Evolutionary conservation across 2,113 vertebrate genomes (phyloP).

Genomic region (Manacus vitellinus): DNA sequence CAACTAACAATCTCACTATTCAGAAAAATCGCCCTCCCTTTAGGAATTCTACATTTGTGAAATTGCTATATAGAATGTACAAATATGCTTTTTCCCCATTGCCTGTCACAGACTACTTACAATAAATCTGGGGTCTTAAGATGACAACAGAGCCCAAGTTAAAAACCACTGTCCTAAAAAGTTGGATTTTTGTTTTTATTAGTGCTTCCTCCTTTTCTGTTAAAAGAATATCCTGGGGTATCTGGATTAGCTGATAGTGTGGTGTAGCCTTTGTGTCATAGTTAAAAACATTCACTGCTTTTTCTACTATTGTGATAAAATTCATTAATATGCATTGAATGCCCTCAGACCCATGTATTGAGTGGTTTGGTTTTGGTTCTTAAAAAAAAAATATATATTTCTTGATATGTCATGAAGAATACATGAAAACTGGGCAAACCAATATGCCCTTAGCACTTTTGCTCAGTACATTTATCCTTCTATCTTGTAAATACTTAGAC

Average conservation of each 20-base stretch:
- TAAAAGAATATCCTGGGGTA: not conserved
- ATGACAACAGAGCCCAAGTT: not conserved
- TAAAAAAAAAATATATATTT: not conserved
- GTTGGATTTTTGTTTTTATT: not conserved
- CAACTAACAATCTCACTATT: not conserved
- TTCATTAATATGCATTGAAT: not conserved
- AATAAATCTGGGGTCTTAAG: not conserved
- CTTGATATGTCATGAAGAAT: not conserved
- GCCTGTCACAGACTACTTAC: not conserved
- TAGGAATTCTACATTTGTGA: not conserved
- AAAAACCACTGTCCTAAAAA: not conserved
- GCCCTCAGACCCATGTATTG: not conserved
- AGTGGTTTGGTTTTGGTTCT: not conserved
- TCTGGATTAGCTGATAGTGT: not conserved
- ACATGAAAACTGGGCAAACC: not conserved
- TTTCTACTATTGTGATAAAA: not conserved
- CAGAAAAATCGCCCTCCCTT: not conserved
- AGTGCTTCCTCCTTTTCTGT: not conserved
- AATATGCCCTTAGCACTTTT: not conserved
- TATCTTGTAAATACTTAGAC: not conserved
- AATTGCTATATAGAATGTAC: not conserved
- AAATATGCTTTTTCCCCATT: not conserved
- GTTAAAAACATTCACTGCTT: not conserved
- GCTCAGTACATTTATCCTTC: not conserved
- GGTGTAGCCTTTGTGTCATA: not conserved